Conservation (phyloP, 2,113 vertebrate species). For the Lamprotornis superbus region DNA sequence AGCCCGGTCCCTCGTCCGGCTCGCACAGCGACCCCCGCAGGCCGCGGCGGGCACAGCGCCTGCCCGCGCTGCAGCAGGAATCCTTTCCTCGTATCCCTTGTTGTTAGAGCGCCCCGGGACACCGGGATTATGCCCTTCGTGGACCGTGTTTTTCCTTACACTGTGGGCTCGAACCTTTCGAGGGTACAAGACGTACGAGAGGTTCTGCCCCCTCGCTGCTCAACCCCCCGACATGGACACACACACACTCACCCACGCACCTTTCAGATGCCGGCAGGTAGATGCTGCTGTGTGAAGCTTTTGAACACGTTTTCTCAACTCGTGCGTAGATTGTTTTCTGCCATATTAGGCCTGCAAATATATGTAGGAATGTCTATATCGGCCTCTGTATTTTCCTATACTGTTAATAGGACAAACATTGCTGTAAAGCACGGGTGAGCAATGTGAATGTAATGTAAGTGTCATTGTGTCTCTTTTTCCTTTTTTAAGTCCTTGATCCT, state of each 20-base stretch:
- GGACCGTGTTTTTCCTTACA: not conserved
- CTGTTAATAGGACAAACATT: not conserved
- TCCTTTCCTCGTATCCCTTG: not conserved
- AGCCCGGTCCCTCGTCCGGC: accelerated
- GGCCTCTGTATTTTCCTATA: not conserved
- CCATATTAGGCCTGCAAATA: no score
- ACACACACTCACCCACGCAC: not conserved
- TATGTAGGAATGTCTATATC: not conserved
- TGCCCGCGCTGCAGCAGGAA: accelerated
- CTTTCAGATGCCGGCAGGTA: accelerated
- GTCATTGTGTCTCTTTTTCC: not conserved
- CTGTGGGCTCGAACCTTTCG: accelerated
- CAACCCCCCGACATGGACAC: accelerated
- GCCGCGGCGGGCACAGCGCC: not conserved
- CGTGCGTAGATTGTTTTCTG: accelerated
- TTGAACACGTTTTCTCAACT: not conserved
- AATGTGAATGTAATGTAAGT: not conserved
- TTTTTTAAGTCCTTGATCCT: not conserved
- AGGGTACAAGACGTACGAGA: not conserved
- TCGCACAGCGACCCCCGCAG: not conserved
- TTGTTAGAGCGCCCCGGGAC: no score
- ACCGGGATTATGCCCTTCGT: accelerated
- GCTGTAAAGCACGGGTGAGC: accelerated
- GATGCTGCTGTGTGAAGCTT: not conserved
- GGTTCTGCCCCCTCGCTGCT: accelerated